A percentile compares a stretch with the other conserved stretches of the same genome.
phyloP scores from a whole-genome alignment of 2,113 vertebrate species.

The Cygnus atratus region DNA sequence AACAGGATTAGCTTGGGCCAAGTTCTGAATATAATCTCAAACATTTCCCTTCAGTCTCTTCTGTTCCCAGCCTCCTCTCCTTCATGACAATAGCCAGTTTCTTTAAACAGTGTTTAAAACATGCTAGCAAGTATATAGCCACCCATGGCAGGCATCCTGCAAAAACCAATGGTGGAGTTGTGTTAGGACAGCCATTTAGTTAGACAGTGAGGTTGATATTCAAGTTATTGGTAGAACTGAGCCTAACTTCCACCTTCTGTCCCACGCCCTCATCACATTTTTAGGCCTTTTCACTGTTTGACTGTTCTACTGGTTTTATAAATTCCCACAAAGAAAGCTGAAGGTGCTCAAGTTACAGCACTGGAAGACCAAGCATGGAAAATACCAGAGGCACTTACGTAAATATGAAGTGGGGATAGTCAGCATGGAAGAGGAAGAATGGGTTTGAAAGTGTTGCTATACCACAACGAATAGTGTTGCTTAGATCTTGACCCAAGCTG shows the following conservation, averaged over 20 bases:
- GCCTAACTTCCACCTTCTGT: not conserved
- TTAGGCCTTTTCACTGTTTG: not conserved
- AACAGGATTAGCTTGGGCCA: not conserved
- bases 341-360: not conserved
- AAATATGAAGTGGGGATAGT: not conserved
- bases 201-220: not conserved
- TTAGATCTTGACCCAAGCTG: not conserved
- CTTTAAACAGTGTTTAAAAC: not conserved
- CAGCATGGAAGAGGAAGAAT: not conserved
- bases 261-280: not conserved
- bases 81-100: not conserved
- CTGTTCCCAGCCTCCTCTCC: not conserved
- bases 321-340: not conserved
- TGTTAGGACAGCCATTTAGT: not conserved
- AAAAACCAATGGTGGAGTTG: not conserved
- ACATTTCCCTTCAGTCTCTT: not conserved
- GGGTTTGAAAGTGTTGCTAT: not conserved
- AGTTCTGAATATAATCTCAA: conserved; percentile 26
- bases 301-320: not conserved
- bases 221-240: not conserved
- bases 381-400: not conserved
- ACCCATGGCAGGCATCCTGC: not conserved
- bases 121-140: not conserved
- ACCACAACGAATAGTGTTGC: not conserved
- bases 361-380: conserved; percentile 10